These are phyloP conservation scores for Meandrina meandrites DNA, from an alignment of 92 coral and sea anemone species.

Conservation along the genomic window DNA sequence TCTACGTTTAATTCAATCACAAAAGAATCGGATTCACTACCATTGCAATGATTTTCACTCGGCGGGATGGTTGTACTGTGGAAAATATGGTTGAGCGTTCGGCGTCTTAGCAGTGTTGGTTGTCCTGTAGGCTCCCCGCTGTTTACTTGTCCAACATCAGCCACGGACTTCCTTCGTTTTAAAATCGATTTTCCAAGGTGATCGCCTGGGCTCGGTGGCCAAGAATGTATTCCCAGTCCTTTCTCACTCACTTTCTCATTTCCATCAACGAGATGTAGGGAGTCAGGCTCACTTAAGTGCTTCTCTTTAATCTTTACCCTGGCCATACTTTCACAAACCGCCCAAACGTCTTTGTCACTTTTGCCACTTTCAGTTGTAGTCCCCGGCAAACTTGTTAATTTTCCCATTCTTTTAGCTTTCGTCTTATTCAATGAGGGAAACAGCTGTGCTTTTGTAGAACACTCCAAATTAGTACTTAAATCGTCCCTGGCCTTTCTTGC, in stretches of 20 bases:
- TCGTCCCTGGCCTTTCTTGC: neutral
- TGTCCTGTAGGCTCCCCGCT: neutral
- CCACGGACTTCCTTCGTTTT: constrained; percentile 4
- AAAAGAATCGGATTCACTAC: neutral
- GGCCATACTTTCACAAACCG: neutral
- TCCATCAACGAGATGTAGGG: neutral
- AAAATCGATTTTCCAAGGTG: neutral
- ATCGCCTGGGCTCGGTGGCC: constrained; percentile 3
- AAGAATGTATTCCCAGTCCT: neutral
- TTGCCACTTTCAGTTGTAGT: neutral
- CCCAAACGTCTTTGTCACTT: neutral
- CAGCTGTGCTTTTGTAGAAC: neutral
- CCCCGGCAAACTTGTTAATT: constrained; percentile 4
- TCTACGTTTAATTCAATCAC: neutral
- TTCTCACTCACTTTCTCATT: neutral
- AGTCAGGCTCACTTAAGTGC: neutral
- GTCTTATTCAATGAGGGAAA: neutral
- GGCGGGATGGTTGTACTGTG: neutral
- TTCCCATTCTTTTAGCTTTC: neutral
- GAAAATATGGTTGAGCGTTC: neutral
- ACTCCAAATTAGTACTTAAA: neutral
- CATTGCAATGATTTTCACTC: neutral
- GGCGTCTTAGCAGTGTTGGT: constrained; percentile 2
- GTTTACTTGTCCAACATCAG: neutral
- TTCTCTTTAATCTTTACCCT: neutral